Percentiles rank a stretch among this genome's conserved stretches.
phyloP scores from a whole-genome alignment of 2,113 vertebrate genomes.

The Dasypus novemcinctus region DNA sequence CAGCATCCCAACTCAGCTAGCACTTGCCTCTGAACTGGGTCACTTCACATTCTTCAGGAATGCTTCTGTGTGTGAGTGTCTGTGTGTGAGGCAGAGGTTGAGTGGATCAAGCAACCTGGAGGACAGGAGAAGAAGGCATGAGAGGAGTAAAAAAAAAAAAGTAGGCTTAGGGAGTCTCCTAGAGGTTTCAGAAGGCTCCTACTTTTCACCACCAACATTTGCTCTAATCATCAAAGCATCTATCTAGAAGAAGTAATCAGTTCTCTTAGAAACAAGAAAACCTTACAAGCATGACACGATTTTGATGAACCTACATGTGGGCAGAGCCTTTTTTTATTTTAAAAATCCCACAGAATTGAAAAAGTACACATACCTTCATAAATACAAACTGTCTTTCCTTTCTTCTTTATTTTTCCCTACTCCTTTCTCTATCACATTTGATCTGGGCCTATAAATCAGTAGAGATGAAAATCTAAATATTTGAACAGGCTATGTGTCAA shows the following conservation, averaged over 20 bases:
- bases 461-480: constrained; percentile 31
- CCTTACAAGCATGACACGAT: background rate
- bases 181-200: background rate
- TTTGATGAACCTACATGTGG: background rate
- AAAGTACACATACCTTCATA: background rate
- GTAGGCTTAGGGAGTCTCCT: background rate
- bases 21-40: background rate
- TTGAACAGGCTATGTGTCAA: background rate
- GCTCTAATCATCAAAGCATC: too few species aligned
- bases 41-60: background rate
- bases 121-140: background rate
- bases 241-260: background rate
- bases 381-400: background rate
- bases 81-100: background rate
- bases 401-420: background rate
- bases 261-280: background rate
- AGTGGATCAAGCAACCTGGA: background rate
- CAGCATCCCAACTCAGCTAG: background rate
- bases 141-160: background rate
- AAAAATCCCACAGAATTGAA: background rate
- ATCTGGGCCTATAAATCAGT: background rate
- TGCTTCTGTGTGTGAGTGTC: background rate
- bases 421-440: background rate
- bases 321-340: background rate
- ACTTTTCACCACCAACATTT: background rate